phyloP scores from a whole-genome alignment of 1,140 invertebrate species.

The Drosophila murphyi region DNA sequence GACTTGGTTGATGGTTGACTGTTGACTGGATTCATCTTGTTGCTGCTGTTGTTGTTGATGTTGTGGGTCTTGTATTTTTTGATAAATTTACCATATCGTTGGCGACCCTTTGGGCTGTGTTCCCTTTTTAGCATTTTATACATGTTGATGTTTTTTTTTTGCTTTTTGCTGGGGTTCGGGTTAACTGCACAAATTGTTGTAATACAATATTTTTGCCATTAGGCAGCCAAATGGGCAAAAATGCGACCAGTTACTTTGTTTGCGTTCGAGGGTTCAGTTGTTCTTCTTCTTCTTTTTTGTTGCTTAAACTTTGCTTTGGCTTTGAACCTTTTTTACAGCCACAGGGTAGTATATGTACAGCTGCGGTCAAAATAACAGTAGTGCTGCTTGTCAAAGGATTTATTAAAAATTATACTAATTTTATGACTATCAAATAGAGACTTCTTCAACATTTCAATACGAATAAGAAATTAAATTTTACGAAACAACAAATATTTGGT shows the following conservation, averaged over 20 bases:
- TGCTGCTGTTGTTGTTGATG: conserved; percentile 52
- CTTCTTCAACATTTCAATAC: no score
- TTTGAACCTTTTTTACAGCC: conserved; percentile 49
- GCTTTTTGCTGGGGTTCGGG: conserved; percentile 9
- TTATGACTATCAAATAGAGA: no score
- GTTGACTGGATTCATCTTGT: conserved; percentile 63
- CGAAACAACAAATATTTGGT: no score
- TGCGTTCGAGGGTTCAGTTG: not conserved
- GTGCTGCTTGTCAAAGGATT: no score
- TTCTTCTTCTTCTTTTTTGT: not conserved
- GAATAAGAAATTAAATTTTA: no score
- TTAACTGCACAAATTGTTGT: conserved; percentile 70
- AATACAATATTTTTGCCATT: conserved; percentile 82
- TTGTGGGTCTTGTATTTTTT: conserved; percentile 62
- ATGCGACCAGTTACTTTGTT: conserved; percentile 55
- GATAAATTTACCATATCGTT: conserved; percentile 83
- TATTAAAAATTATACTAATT: no score
- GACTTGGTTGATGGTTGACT: not conserved
- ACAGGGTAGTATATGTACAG: not conserved
- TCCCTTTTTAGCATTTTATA: conserved; percentile 33
- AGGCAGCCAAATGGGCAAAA: conserved; percentile 67
- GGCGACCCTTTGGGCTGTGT: conserved; percentile 65
- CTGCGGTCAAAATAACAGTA: not conserved
- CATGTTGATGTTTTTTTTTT: conserved; percentile 42
- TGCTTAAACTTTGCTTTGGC: conserved; percentile 52